Percentiles rank a stretch among this genome's conserved stretches.
phyloP scores from a whole-genome alignment of 2,113 vertebrate genomes.

The Leptosomus discolor region DNA sequence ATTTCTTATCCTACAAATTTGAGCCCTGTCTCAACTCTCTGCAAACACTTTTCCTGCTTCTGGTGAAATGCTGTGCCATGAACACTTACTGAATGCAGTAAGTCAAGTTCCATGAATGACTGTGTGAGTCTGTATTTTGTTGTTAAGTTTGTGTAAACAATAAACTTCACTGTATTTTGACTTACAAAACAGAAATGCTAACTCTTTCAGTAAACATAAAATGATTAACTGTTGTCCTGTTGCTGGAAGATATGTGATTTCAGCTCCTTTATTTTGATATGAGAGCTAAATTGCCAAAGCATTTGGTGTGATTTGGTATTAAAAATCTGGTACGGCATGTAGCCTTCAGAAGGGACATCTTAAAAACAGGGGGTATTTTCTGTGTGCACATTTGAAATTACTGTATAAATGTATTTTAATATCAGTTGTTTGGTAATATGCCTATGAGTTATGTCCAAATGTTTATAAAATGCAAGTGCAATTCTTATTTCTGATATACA shows the following conservation, averaged over 20 bases:
- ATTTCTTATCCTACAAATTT: neutral
- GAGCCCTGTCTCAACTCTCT: neutral
- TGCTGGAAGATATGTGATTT: neutral
- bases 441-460: neutral
- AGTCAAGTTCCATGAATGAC: neutral
- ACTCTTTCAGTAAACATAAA: neutral
- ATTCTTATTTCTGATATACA: neutral
- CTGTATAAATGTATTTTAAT: neutral
- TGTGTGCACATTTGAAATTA: neutral
- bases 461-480: neutral
- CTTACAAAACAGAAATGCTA: neutral
- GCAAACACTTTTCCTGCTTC: neutral
- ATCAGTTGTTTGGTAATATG: neutral
- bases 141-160: neutral
- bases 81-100: neutral
- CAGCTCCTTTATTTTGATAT: neutral
- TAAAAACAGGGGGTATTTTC: neutral
- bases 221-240: neutral
- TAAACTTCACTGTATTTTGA: neutral
- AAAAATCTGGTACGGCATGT: neutral
- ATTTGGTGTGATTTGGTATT: neutral
- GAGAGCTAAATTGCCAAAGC: neutral
- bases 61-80: neutral
- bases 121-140: neutral
- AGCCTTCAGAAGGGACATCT: neutral